A percentile compares a stretch with the other conserved stretches of the same genome.
Evolutionary conservation across 2,113 vertebrate genomes (phyloP).

Genomic region (Pachyramphus minor): DNA sequence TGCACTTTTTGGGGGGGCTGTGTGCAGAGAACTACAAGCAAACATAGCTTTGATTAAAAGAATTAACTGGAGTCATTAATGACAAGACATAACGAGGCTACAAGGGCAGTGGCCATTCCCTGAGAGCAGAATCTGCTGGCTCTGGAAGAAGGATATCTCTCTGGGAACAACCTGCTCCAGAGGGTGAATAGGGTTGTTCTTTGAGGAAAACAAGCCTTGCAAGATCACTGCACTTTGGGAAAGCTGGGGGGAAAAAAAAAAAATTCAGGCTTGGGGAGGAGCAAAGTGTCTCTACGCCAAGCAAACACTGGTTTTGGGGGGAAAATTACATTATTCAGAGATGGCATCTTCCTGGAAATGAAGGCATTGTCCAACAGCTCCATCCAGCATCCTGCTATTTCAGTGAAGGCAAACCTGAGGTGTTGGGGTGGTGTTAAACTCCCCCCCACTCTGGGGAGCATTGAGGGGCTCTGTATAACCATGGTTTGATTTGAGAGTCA

Average conservation of each 20-base stretch:
- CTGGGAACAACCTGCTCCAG: fast-evolving
- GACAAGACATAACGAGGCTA: neutral
- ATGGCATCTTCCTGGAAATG: fast-evolving
- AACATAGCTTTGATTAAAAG: neutral
- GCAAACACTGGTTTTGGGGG: neutral
- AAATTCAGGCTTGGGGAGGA: neutral
- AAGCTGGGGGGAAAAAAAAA: too few species aligned
- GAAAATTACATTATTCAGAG: fast-evolving
- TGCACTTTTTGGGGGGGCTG: neutral
- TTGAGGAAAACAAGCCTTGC: neutral
- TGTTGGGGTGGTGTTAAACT: neutral
- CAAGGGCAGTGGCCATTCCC: neutral
- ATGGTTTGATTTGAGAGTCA: neutral
- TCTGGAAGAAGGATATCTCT: neutral
- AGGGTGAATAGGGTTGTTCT: neutral
- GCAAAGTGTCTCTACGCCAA: neutral
- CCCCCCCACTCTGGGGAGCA: neutral
- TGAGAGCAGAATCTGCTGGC: fast-evolving
- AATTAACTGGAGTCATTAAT: neutral
- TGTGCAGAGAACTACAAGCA: fast-evolving
- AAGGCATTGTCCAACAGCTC: neutral
- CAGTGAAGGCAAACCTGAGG: neutral
- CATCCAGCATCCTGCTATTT: neutral
- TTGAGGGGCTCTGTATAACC: fast-evolving
- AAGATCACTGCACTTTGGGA: fast-evolving